These are phyloP conservation scores for Chaetura pelagica DNA, from an alignment of 2,113 vertebrate genomes.

Conservation along the genomic window DNA sequence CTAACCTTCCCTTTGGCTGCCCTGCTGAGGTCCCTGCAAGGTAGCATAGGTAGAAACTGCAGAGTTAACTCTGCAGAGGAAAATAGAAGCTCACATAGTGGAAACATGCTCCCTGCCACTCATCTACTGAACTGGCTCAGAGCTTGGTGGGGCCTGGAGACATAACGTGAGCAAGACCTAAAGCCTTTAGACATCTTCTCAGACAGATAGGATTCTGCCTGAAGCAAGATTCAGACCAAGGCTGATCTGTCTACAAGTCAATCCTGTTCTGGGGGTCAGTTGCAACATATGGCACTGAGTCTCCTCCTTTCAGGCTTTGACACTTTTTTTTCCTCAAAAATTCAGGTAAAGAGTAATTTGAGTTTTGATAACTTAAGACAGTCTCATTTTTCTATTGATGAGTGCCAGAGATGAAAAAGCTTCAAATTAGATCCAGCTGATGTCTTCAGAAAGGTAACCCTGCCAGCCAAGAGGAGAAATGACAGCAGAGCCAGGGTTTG, in stretches of 20 bases:
- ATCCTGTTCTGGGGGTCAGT: background rate
- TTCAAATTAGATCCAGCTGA: background rate
- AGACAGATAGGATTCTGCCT: background rate
- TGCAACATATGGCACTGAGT: background rate
- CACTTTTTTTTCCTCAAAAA: background rate
- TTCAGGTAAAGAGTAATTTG: background rate
- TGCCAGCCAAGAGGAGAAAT: background rate
- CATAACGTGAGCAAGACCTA: rapidly evolving
- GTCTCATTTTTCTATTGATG: background rate
- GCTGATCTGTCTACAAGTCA: background rate
- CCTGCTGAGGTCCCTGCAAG: background rate
- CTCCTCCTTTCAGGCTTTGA: background rate
- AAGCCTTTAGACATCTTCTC: background rate
- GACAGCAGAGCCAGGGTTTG: background rate
- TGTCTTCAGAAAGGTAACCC: background rate
- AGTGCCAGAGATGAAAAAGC: background rate
- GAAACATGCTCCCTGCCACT: background rate
- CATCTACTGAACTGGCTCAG: background rate
- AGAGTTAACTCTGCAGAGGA: background rate
- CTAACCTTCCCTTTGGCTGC: background rate
- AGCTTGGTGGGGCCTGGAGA: background rate
- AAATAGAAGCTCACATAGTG: background rate
- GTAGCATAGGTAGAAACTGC: rapidly evolving
- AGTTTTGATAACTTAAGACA: background rate
- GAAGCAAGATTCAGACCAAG: background rate